These are phyloP conservation scores for Boloria selene DNA, from an alignment of 2,888 invertebrate species.

Conservation along the genomic window DNA sequence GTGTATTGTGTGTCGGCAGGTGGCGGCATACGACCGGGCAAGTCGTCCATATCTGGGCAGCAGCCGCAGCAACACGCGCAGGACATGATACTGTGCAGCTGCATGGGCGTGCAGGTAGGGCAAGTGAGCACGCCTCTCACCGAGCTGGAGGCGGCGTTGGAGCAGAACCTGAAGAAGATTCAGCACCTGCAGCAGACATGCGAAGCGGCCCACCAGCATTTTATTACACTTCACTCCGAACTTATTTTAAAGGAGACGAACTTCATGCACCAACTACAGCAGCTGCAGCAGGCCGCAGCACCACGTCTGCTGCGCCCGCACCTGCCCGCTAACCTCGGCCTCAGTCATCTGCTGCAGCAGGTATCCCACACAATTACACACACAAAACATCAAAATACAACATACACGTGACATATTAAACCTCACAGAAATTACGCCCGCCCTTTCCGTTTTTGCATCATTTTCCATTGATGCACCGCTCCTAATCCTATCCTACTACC, in stretches of 20 bases:
- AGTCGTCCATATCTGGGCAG: background rate
- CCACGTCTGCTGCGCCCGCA: conserved; percentile 87
- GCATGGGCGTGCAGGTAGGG: conserved; percentile 60
- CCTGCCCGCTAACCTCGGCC: conserved; percentile 88
- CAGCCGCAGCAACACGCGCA: conserved; percentile 38
- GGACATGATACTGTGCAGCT: conserved; percentile 71
- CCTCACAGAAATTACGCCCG: too few species aligned
- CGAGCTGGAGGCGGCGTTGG: conserved; percentile 87
- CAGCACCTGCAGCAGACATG: conserved; percentile 88
- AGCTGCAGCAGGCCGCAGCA: conserved; percentile 72
- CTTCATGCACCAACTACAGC: conserved; percentile 84
- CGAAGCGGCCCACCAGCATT: conserved; percentile 90
- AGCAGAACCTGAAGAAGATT: conserved; percentile 90
- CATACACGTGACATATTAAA: conserved; percentile 35
- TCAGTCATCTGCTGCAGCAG: conserved; percentile 91
- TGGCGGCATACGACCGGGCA: too few species aligned
- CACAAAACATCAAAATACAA: background rate
- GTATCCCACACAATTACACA: conserved; percentile 59
- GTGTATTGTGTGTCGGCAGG: too few species aligned
- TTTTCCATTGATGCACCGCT: too few species aligned
- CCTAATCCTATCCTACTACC: too few species aligned
- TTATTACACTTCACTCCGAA: too few species aligned
- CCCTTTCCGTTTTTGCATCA: too few species aligned
- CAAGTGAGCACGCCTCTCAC: conserved; percentile 64
- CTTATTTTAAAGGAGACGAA: conserved; percentile 78